Evolutionary conservation across 2,888 invertebrate genomes (phyloP), one percentile per base, ranked within the genome.

Genomic region (Pachliopta kotzebuea): DNA sequence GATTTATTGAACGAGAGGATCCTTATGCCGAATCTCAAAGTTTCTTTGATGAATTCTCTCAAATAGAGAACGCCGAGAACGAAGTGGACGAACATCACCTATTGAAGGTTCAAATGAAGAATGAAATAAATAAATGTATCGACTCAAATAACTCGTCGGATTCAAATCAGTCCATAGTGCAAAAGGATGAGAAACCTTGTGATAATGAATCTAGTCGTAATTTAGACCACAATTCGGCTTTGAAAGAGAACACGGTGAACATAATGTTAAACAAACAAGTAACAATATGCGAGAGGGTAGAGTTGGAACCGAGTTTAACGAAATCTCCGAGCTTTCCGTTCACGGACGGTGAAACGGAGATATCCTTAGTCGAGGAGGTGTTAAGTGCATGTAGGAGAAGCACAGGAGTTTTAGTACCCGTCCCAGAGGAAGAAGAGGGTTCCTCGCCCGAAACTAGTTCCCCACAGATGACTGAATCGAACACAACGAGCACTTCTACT

Each of bases 401-500:
- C 71, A 84, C 88, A 18, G 86, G 80, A 52, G 81, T 92, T 68
- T 81, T 94, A 67, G 92, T 92, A 58, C 93, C 94, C 64, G 94
- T 94, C 64, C 93, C 93, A 17, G 94, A 94, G 78, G 94, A 94
- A 72, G 94, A 94, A 76, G 94, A 94, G 73, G 89, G 92, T 56
- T 93, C 92, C 3, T 89, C 88, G 1, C 90, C 91, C 50, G 92
- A 92, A 71, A 87, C 85, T 49, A 78, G 80, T 69, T 93, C 93
- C 7, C 93, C 93, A 57, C 94, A 93, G 82, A 93, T 93, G 88
- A 94, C 93, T 81, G 94, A 94, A 85, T 94, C 94, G 18, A 89
- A 93, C 76, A 94, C 94, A 69, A 94, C 94, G 65, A 94, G 93
- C 81, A 93, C 93, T 65, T 95, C 95, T 74, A 95, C 95, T 66